Base-by-base conservation (phyloP, 1,140 invertebrate species). In the Archivesica marissinica region DNA sequence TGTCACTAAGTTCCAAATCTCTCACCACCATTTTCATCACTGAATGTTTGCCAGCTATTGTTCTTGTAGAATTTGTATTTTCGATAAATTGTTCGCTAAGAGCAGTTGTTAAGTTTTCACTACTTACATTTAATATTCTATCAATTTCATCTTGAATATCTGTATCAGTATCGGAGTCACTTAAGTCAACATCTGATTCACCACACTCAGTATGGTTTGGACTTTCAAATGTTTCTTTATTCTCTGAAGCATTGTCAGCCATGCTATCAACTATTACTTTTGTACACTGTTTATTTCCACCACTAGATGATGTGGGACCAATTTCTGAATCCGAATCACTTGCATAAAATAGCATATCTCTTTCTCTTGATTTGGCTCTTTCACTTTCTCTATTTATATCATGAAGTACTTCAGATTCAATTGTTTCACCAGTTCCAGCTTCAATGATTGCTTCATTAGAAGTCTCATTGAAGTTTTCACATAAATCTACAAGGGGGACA, bases 81-180 rank as follows among this genome's bases (percentile, higher is more conserved):
- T 20, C 1, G 9, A 9, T 33, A 6, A 30, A 23, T 44, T 61
- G 23, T 20, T 28, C 0, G 33, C 2, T 50, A 2, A 25, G 13
- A 23, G 17, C 39, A 25, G 11, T 6, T 7, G 70, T 11, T 3
- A 52, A 41, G 23, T 44, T 25, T 7, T 50, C 41, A 35, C 35
- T 30, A 52, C 39, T 64, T 39, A 47, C 39, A 52, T 81, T 61
- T 9, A 81, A 39, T 11, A 54, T 56, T 35, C 52, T 20, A 25
- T 79, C 41, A 66, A 79, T 79, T 52, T 64, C 28, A 44, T 64
- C 77, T 44, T 78, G 76, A 13, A 78, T 56, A 56, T 76, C 56
- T 39, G 39, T 13, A 64, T 81, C 79, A 11, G 61, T 47, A 39
- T 72, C 64, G n/a, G 76, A 79, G 9, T 39, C 56, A 79, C 76